phyloP scores from a whole-genome alignment of 1,140 invertebrate species.

The Sminthurides bifidus region DNA sequence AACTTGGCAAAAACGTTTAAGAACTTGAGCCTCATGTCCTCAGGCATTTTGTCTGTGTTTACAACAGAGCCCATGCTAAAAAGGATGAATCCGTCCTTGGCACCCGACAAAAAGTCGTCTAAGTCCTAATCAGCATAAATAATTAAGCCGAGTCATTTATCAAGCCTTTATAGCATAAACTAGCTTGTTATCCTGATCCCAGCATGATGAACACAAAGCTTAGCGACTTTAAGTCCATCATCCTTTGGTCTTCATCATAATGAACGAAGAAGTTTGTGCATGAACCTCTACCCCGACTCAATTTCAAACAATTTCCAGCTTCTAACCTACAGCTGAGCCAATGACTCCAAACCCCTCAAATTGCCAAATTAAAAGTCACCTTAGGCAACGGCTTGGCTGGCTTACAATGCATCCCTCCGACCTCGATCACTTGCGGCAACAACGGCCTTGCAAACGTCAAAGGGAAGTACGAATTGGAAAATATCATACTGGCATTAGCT shows the following conservation, averaged over 20 bases:
- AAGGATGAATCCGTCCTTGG: conserved; percentile 50
- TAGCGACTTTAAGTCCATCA: too few species aligned
- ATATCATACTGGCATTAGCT: conserved; percentile 19
- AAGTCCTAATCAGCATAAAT: too few species aligned
- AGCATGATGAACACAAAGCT: too few species aligned
- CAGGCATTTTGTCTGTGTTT: conserved; percentile 9
- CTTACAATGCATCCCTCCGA: conserved; percentile 26
- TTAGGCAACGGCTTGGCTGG: conserved; percentile 18
- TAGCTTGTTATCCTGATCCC: too few species aligned
- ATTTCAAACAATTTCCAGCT: too few species aligned
- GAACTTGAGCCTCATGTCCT: conserved; percentile 5
- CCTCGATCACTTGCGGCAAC: conserved; percentile 36
- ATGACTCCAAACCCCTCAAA: too few species aligned
- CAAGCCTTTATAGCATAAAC: too few species aligned
- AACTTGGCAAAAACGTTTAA: conserved; percentile 33
- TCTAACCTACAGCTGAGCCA: too few species aligned
- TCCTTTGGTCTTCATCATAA: too few species aligned
- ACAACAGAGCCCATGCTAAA: conserved; percentile 52
- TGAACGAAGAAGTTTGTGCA: too few species aligned
- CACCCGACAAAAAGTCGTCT: conserved; percentile 26
- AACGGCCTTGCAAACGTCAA: conserved; percentile 16
- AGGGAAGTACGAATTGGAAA: conserved; percentile 23
- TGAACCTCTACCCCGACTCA: too few species aligned
- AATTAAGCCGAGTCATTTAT: too few species aligned
- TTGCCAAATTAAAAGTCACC: conserved; percentile 12